Conservation (phyloP, 1,140 invertebrate species). For the Metaphire vulgaris region DNA sequence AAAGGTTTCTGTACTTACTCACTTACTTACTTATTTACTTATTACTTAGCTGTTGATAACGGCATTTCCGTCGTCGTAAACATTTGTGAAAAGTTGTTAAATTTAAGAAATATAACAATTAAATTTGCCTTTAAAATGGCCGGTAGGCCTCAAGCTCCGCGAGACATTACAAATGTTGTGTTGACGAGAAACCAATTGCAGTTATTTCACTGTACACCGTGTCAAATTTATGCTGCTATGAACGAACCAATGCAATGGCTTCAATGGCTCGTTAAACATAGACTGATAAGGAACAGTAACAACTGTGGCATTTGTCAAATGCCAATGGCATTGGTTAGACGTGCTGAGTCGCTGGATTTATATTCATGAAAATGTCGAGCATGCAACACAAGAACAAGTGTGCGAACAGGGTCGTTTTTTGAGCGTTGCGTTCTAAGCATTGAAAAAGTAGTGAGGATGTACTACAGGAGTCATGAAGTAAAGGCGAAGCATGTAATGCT, state of each 20-base stretch:
- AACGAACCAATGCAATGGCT: neutral
- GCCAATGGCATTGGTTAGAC: neutral
- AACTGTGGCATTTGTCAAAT: neutral
- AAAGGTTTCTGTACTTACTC: too few species aligned
- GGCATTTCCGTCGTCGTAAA: too few species aligned
- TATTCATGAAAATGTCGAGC: slow-evolving; percentile 4
- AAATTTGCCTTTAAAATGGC: too few species aligned
- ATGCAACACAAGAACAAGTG: slow-evolving; percentile 10
- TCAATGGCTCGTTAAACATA: neutral
- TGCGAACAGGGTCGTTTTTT: slow-evolving; percentile 5
- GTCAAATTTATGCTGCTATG: neutral
- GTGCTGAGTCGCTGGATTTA: neutral
- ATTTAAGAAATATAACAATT: too few species aligned
- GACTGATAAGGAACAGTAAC: neutral
- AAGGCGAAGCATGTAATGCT: slow-evolving; percentile 3
- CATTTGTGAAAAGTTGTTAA: too few species aligned
- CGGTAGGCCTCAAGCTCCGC: neutral
- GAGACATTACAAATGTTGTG: neutral
- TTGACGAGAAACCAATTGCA: neutral
- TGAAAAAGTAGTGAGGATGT: neutral
- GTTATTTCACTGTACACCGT: neutral
- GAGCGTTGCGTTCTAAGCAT: neutral
- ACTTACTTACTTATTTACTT: too few species aligned
- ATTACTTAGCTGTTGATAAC: too few species aligned
- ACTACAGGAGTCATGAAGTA: slow-evolving; percentile 1